Conservation (phyloP, 2,888 invertebrate genomes). For the Nomada flava region DNA sequence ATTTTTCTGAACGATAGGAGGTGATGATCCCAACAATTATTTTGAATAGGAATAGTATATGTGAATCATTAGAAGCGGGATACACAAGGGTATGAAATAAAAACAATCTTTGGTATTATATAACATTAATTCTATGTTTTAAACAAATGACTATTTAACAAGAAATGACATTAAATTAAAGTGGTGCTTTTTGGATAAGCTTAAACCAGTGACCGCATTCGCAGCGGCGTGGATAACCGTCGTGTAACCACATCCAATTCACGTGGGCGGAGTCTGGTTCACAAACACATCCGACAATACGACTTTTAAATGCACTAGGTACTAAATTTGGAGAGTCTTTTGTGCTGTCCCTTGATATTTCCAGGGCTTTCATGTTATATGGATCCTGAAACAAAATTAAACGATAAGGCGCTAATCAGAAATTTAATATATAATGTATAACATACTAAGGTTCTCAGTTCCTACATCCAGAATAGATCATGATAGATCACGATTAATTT, state of each 20-base stretch:
- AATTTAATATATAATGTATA: not conserved
- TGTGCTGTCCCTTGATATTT: constrained; percentile 93
- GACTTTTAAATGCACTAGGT: constrained; percentile 95
- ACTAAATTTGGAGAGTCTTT: constrained; percentile 94
- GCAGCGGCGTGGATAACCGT: constrained; percentile 95
- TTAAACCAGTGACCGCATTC: constrained; percentile 99
- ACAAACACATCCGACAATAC: constrained; percentile 98
- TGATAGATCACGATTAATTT: too few species aligned
- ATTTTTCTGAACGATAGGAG: not conserved
- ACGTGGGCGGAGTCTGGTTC: constrained; percentile 96
- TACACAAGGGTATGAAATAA: constrained; percentile 63
- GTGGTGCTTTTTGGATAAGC: constrained; percentile 91
- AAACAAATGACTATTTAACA: constrained; percentile 77
- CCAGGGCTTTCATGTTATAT: constrained; percentile 92
- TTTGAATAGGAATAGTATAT: not conserved
- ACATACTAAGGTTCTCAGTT: not conserved
- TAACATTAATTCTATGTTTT: constrained; percentile 78
- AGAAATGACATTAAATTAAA: constrained; percentile 86
- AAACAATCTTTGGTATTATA: constrained; percentile 67
- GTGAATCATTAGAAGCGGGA: constrained; percentile 17
- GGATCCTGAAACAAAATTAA: constrained; percentile 86
- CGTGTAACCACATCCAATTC: constrained; percentile 98
- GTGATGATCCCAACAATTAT: constrained; percentile 14
- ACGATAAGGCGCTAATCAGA: not conserved
- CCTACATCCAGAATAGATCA: not conserved